Evolutionary conservation across 2,113 vertebrate species (phyloP).

Genomic region (Daphoenositta chrysoptera): DNA sequence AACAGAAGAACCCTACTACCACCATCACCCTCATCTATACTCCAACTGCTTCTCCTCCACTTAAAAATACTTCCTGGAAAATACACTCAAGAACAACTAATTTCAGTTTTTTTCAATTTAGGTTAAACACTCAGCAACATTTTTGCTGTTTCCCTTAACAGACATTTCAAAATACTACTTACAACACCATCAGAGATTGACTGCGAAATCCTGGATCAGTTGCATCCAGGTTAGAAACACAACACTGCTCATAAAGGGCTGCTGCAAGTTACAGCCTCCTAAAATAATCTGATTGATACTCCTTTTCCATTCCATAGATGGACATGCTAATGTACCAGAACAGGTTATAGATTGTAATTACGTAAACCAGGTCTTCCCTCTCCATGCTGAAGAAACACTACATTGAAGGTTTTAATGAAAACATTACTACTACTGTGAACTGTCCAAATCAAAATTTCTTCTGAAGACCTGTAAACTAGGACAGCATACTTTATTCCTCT

Average conservation of each 20-base stretch:
- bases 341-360: neutral
- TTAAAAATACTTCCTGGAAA: neutral
- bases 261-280: neutral
- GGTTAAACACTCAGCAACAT: neutral
- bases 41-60: neutral
- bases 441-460: neutral
- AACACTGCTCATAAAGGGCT: neutral
- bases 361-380: neutral
- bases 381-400: neutral
- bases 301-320: neutral
- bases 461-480: neutral
- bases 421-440: neutral
- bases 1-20: neutral
- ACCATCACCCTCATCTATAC: neutral
- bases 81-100: neutral
- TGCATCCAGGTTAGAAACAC: neutral
- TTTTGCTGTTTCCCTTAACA: neutral
- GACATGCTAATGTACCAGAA: neutral
- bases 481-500: neutral
- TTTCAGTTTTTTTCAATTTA: neutral
- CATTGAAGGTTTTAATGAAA: neutral
- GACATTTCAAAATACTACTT: neutral
- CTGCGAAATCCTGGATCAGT: neutral
- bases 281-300: neutral
- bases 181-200: neutral